Evolutionary conservation across 2,888 invertebrate species (phyloP).

Genomic region (Rhynchonema sp.): DNA sequence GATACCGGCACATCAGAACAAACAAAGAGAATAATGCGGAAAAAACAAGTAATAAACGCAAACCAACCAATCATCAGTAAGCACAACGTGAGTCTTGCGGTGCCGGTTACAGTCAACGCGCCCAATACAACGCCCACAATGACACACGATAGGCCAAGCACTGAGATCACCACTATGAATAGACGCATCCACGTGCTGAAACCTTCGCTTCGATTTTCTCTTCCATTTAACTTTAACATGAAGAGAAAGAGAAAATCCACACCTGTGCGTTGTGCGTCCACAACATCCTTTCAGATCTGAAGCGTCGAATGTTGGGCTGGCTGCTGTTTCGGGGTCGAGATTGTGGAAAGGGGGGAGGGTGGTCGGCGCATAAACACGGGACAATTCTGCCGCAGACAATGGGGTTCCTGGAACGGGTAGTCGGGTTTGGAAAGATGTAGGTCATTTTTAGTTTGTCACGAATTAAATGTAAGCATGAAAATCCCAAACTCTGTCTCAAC

Average conservation of each 20-base stretch:
- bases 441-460: too few species aligned
- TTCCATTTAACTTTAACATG: too few species aligned
- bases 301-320: too few species aligned
- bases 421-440: too few species aligned
- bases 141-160: slow-evolving; percentile 7
- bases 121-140: slow-evolving; percentile 7
- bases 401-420: neutral
- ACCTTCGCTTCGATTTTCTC: too few species aligned
- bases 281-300: neutral
- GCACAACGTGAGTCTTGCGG: slow-evolving; percentile 7
- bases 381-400: neutral
- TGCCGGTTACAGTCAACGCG: slow-evolving; percentile 6
- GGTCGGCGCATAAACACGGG: neutral
- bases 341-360: neutral
- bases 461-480: too few species aligned
- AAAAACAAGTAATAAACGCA: neutral
- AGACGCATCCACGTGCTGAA: slow-evolving; percentile 4
- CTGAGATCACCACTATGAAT: slow-evolving; percentile 6
- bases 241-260: too few species aligned
- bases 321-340: too few species aligned
- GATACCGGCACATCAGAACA: too few species aligned
- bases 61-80: slow-evolving; percentile 8
- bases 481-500: too few species aligned
- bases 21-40: neutral
- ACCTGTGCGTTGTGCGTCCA: neutral